Evolutionary conservation across 1,140 invertebrate genomes (phyloP), one percentile per base, ranked within the genome.

Genomic region (Orchestia grillus): DNA sequence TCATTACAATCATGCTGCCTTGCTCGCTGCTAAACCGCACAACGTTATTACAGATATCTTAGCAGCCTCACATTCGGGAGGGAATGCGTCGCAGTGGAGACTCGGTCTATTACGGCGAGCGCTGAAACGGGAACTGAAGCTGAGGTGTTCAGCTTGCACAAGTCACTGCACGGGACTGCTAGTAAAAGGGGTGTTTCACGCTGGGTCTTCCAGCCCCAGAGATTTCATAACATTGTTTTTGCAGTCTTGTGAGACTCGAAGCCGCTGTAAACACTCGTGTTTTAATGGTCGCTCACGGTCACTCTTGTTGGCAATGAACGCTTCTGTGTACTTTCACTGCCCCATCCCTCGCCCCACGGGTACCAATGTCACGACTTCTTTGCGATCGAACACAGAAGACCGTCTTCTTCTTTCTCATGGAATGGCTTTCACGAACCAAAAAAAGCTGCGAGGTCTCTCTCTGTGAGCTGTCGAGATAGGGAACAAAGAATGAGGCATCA

Each of bases 251-350:
- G 62, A 3, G 11, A 28, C 28, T 77, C 11, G 11, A 77, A 77
- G 62, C 62, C 28, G 62, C 62, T 77, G 62, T 77, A 77, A 77
- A 77, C 62, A 77, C 62, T 77, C 62, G 62, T 77, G 62, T 77
- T 91, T 23, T 91, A 44, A 16, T 43, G 15, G 44, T 91, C 19
- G 4, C 88, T 91, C 88, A 91, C 88, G 88, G 88, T 91, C 88
- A 91, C 41, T 44, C 88, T 15, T 43, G 41, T 91, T 91, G 88
- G 88, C 88, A 91, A 91, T 91, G 88, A 91, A 91, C 41, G 88
- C 44, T 42, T 44, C 62, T 77, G 44, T 44, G 44, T 91, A 88
- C 88, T 91, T 91, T 91, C 88, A 91, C 88, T 44, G 44, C 41
- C 62, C 41, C 88, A 91, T 91, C 88, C 41, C 15, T 91, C 41